phyloP scores from a whole-genome alignment of 2,113 vertebrate species.

The Chlamydotis undulata region DNA sequence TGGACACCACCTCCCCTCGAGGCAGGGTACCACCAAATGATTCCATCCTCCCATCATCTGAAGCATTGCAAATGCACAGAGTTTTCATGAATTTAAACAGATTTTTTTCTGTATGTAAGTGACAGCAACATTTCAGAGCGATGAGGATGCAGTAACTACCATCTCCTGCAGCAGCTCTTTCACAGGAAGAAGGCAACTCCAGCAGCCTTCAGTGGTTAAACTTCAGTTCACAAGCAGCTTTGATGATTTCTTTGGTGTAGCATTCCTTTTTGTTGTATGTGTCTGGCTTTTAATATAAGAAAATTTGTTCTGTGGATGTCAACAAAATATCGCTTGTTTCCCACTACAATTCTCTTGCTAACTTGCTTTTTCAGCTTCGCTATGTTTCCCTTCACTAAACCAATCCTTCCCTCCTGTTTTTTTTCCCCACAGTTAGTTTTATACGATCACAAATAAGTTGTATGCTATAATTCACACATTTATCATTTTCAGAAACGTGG shows the following conservation, averaged over 20 bases:
- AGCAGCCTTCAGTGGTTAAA: neutral
- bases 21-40: rapidly evolving
- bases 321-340: neutral
- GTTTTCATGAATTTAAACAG: neutral
- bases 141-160: neutral
- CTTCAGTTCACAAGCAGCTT: neutral
- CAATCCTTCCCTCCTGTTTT: neutral
- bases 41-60: neutral
- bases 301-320: neutral
- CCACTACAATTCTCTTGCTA: neutral
- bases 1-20: neutral
- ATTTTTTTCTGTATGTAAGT: neutral
- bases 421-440: neutral
- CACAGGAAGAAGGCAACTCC: neutral
- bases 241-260: neutral
- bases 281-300: neutral
- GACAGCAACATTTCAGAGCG: neutral
- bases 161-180: neutral
- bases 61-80: neutral
- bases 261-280: neutral
- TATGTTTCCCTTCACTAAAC: neutral
- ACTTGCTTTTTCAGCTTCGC: neutral
- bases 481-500: neutral
- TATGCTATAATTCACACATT: neutral
- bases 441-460: neutral